These are phyloP conservation scores for Mustela nigripes DNA, from an alignment of 2,113 vertebrate species.

Conservation along the genomic window DNA sequence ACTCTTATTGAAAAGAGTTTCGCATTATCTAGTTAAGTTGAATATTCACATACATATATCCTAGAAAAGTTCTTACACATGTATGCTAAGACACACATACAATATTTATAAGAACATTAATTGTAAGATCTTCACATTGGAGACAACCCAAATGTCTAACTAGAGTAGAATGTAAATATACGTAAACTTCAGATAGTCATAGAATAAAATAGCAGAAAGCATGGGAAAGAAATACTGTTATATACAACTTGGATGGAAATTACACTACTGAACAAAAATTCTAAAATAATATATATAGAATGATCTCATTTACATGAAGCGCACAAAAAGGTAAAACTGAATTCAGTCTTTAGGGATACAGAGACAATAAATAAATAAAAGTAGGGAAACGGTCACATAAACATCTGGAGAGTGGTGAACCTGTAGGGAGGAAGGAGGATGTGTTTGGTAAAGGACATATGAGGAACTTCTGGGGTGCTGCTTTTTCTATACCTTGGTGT, in stretches of 20 bases:
- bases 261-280: neutral
- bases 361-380: neutral
- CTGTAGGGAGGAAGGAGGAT: neutral
- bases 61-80: neutral
- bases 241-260: neutral
- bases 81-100: neutral
- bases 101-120: neutral
- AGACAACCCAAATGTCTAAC: neutral
- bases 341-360: conserved; percentile 6
- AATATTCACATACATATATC: neutral
- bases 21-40: neutral
- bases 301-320: neutral
- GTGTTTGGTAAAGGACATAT: neutral
- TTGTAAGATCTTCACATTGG: neutral
- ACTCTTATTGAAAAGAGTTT: neutral
- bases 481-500: neutral
- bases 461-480: neutral
- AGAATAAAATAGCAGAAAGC: neutral
- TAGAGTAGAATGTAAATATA: neutral
- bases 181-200: neutral
- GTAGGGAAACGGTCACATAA: neutral
- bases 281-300: neutral
- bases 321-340: neutral
- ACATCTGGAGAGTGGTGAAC: neutral
- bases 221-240: neutral